Percentiles rank a stretch among this genome's conserved stretches.
These are phyloP conservation scores for Hermaeophaga mercurialis DNA, from an alignment of 2,888 invertebrate species.

Conservation along the genomic window DNA sequence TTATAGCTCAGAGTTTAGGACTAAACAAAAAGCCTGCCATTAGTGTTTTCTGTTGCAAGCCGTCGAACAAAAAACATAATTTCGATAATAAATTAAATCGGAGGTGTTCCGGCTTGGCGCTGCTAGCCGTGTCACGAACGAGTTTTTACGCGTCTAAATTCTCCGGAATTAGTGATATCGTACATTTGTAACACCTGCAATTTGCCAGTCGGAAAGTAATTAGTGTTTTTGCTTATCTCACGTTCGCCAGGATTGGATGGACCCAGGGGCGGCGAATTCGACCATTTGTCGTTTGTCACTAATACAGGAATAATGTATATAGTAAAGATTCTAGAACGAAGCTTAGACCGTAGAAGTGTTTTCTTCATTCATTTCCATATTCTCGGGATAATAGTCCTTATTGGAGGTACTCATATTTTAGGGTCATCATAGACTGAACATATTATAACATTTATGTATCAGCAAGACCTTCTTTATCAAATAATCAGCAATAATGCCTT, in stretches of 20 bases:
- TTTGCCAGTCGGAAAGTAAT: constrained; percentile 58
- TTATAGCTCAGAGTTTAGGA: neutral
- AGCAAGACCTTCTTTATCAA: too few species aligned
- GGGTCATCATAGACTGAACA: too few species aligned
- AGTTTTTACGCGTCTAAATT: constrained; percentile 30
- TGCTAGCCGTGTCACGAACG: constrained; percentile 27
- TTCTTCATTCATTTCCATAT: too few species aligned
- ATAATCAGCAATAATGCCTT: too few species aligned
- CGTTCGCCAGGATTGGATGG: constrained; percentile 39
- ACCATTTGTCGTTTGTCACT: neutral
- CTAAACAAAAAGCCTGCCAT: constrained; percentile 31
- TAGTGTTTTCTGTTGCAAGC: constrained; percentile 33
- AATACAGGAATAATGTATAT: neutral
- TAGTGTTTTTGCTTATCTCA: constrained; percentile 58
- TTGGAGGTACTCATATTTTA: too few species aligned
- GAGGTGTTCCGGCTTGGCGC: constrained; percentile 40
- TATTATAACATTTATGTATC: too few species aligned
- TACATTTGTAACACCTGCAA: constrained; percentile 58
- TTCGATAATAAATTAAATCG: constrained; percentile 45
- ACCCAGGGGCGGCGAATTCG: constrained; percentile 13
- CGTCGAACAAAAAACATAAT: constrained; percentile 38
- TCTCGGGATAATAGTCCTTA: too few species aligned
- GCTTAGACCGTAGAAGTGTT: too few species aligned
- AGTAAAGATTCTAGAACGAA: too few species aligned
- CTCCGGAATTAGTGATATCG: constrained; percentile 48